These are phyloP conservation scores for Psittacus erithacus DNA, from an alignment of 2,113 vertebrate genomes.

Conservation along the genomic window DNA sequence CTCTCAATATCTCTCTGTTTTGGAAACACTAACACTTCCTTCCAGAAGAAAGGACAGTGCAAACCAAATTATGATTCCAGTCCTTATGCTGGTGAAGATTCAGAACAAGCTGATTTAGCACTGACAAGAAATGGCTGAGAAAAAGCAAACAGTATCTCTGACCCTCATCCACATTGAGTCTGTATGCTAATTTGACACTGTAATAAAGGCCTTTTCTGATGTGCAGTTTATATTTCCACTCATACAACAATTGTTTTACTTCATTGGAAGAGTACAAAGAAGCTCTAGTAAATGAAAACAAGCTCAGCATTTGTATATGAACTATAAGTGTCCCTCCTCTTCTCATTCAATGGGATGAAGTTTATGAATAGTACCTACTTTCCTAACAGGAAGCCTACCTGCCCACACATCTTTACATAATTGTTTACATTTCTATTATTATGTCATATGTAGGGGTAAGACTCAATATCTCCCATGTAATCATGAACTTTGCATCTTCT, in stretches of 20 bases:
- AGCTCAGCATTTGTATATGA: background rate
- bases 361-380: background rate
- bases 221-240: background rate
- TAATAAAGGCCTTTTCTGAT: background rate
- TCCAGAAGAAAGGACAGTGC: background rate
- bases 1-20: background rate
- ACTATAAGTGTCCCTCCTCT: background rate
- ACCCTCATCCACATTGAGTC: background rate
- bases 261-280: background rate
- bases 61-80: background rate
- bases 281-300: background rate
- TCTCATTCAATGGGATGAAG: background rate
- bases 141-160: background rate
- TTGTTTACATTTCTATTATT: background rate
- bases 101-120: background rate
- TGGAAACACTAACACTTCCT: background rate
- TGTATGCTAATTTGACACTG: background rate
- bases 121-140: background rate
- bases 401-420: background rate
- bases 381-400: background rate
- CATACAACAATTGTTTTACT: background rate
- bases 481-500: background rate
- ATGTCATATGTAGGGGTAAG: too few species aligned
- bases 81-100: background rate
- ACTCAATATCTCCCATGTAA: background rate